phyloP scores from a whole-genome alignment of 2,113 vertebrate genomes.

The Chamaea fasciata region DNA sequence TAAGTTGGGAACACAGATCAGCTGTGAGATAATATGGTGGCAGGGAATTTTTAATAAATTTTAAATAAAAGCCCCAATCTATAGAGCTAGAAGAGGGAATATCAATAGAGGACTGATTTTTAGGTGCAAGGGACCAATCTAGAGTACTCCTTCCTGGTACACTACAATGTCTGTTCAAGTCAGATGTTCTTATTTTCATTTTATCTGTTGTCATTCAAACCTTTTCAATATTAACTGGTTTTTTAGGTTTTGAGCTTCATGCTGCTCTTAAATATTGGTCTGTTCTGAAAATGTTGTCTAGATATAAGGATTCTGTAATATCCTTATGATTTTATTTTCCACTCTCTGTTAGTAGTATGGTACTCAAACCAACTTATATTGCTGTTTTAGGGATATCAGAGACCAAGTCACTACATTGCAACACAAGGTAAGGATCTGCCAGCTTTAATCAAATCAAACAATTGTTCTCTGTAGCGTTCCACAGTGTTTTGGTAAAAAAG shows the following conservation, averaged over 20 bases:
- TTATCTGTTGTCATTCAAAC: slow-evolving; percentile 24
- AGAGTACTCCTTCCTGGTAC: background rate
- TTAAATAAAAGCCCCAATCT: background rate
- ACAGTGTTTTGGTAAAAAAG: background rate
- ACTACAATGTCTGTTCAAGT: slow-evolving; percentile 30
- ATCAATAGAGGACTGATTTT: background rate
- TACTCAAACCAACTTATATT: slow-evolving; percentile 66
- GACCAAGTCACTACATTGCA: slow-evolving; percentile 98
- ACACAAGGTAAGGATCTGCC: slow-evolving; percentile 87
- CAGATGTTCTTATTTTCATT: slow-evolving; percentile 40
- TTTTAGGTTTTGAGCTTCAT: slow-evolving; percentile 34
- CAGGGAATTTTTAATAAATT: slow-evolving; percentile 2
- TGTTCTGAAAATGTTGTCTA: slow-evolving; percentile 19
- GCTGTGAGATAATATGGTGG: slow-evolving; percentile 24
- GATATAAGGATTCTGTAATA: slow-evolving; percentile 34
- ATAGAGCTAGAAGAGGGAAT: background rate
- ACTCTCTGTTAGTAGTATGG: background rate
- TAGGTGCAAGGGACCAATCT: background rate
- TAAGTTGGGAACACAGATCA: background rate
- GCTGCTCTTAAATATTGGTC: slow-evolving; percentile 21
- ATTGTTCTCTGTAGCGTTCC: background rate
- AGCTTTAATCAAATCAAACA: background rate
- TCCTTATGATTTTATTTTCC: slow-evolving; percentile 67
- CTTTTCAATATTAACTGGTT: background rate
- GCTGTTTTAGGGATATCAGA: slow-evolving; percentile 92